Evolutionary conservation across 2,797 vertebrate genomes (phyloP), one percentile per base, ranked within the genome.

Genomic region (Sebastes glaucus): DNA sequence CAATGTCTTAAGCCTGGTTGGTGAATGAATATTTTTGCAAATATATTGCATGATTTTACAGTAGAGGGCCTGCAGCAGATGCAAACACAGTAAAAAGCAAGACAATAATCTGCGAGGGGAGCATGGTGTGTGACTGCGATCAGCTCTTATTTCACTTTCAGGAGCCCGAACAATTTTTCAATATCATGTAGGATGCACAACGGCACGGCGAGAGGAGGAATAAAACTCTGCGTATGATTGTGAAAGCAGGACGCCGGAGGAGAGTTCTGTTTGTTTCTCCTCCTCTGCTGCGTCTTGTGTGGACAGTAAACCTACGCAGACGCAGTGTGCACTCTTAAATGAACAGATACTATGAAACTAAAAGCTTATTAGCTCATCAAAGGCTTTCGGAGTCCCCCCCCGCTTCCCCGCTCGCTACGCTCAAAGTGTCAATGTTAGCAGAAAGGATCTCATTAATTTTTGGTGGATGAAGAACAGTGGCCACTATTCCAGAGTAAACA

Each of bases 1-100:
- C 90, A 91, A 88, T 91, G 86, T 93, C 92, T 93, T 94, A 91
- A 94, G 90, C 91, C 82, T 87, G 85, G 84, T 72, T 91, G 87
- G 78, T 80, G 91, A 92, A 95, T 95, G 90, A 94, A 95, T 94
- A 94, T 94, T 94, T 94, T 94, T 94, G 92, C 92, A 94, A 94
- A 94, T 93, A 94, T 94, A 95, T 95, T 94, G 90, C 89, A 93
- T 94, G 90, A 95, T 94, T 95, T 95, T 93, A 95, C 88, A 95
- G 93, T 89, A 93, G 92, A 93, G 77, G 84, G 88, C 85, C 86
- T 86, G 86, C 85, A 79, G 87, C 79, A 87, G 80, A 92, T 74
- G 83, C 82, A 88, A 88, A 87, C 81, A 82, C 46, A 77, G 76
- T 64, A 75, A 87, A 90, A 91, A 81, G 72, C 79, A 84, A 89